Evolutionary conservation across 2,888 invertebrate genomes (phyloP).

Genomic region (Drosophila stalkeri): DNA sequence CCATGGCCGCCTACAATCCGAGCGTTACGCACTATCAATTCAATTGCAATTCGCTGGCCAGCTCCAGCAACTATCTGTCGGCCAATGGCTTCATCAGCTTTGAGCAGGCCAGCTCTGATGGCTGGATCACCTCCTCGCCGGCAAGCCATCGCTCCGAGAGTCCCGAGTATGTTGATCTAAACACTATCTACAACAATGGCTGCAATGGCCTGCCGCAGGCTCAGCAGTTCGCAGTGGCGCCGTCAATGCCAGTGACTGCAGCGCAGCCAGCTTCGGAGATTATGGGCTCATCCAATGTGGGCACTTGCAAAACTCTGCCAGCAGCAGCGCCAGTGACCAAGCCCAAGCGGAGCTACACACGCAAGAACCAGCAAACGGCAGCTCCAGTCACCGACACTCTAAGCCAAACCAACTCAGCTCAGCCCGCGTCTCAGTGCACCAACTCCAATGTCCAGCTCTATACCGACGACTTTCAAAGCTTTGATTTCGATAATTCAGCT

Average conservation of each 20-base stretch:
- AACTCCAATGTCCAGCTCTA: constrained; percentile 60
- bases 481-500: constrained; percentile 83
- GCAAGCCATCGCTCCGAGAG: constrained; percentile 85
- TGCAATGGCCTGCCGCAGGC: constrained; percentile 59
- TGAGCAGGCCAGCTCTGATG: constrained; percentile 85
- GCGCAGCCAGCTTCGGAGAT: constrained; percentile 48
- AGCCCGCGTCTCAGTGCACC: constrained; percentile 38
- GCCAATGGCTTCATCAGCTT: constrained; percentile 83
- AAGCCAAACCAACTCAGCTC: constrained; percentile 8
- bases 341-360: constrained; percentile 80
- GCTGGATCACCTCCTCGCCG: constrained; percentile 85
- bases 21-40: constrained; percentile 71
- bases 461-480: constrained; percentile 79
- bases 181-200: constrained; percentile 79
- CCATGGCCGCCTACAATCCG: constrained; percentile 84
- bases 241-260: constrained; percentile 5
- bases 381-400: neutral
- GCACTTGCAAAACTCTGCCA: constrained; percentile 79
- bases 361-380: constrained; percentile 65
- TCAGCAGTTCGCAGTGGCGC: constrained; percentile 46
- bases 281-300: constrained; percentile 83
- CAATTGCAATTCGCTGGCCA: constrained; percentile 71
- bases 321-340: constrained; percentile 51
- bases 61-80: constrained; percentile 70
- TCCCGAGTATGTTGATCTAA: constrained; percentile 85